These are phyloP conservation scores for Drosophila teissieri DNA, from an alignment of 1,140 invertebrate species.

Conservation along the genomic window DNA sequence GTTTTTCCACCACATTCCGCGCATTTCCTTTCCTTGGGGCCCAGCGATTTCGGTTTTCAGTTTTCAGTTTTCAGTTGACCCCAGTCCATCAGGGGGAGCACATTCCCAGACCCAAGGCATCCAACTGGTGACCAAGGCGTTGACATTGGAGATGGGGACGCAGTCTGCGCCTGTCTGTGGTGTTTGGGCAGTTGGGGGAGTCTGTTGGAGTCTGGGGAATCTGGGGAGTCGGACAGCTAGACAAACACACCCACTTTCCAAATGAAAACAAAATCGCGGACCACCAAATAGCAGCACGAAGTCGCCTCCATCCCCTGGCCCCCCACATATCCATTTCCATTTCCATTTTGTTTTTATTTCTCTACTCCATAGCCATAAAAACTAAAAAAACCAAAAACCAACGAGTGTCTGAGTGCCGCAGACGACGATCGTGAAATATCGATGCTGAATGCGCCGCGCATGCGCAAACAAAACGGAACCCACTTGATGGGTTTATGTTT, in stretches of 20 bases:
- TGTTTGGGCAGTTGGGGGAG: too few relatives aligned
- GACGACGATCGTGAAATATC: conserved; percentile 61
- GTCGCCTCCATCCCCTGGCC: conserved; percentile 15
- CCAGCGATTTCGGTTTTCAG: neutral
- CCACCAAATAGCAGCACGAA: conserved; percentile 75
- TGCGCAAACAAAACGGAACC: conserved; percentile 72
- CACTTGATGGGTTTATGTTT: conserved; percentile 54
- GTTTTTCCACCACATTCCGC: conserved; percentile 8
- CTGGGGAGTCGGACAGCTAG: conserved; percentile 20
- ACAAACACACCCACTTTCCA: conserved; percentile 70
- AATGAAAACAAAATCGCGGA: conserved; percentile 75
- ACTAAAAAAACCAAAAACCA: too few relatives aligned
- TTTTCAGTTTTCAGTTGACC: neutral
- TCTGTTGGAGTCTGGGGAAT: too few relatives aligned
- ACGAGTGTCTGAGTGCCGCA: neutral
- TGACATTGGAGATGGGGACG: conserved; percentile 11
- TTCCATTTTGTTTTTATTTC: conserved; percentile 8
- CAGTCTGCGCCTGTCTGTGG: too few relatives aligned
- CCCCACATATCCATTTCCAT: conserved; percentile 1
- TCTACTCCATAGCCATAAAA: conserved; percentile 18
- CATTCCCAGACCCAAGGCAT: conserved; percentile 5
- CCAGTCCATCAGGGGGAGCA: neutral
- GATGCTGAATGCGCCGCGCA: conserved; percentile 69
- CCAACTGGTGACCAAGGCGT: conserved; percentile 7
- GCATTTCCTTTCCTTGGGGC: conserved; percentile 1